Percentiles rank a stretch among this genome's conserved stretches.
phyloP scores from a whole-genome alignment of 2,113 vertebrate species.

The Bos indicus region DNA sequence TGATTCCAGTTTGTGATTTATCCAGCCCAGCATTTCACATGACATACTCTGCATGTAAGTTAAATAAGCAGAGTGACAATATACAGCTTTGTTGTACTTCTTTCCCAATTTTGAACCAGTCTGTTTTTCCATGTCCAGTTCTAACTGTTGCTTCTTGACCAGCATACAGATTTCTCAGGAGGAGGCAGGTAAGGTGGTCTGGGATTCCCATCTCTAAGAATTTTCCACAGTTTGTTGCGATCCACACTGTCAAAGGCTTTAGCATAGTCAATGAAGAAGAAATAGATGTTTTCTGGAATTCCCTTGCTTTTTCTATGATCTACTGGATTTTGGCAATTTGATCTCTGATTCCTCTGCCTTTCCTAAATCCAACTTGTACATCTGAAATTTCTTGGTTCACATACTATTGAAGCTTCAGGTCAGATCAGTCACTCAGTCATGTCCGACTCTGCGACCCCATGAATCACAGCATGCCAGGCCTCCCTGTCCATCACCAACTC shows the following conservation, averaged over 20 bases:
- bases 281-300: not conserved
- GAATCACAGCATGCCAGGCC: too few species aligned
- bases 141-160: not conserved
- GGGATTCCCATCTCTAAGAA: not conserved
- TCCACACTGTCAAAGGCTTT: not conserved
- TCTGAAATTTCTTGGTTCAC: not conserved
- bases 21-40: not conserved
- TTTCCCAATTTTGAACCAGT: not conserved
- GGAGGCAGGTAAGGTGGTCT: not conserved
- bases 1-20: not conserved
- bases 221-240: not conserved
- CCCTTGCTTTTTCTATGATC: not conserved
- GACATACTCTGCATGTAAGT: not conserved
- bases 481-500: too few species aligned
- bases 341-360: not conserved
- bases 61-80: not conserved
- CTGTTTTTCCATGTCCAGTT: not conserved
- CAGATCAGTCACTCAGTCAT: too few species aligned
- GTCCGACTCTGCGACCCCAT: too few species aligned
- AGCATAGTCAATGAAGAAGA: not conserved
- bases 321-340: not conserved
- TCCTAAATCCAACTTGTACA: not conserved
- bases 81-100: not conserved
- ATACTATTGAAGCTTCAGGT: not conserved
- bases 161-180: not conserved